Evolutionary conservation across 2,888 invertebrate genomes (phyloP).

Genomic region (Ferdinandea cuprea): DNA sequence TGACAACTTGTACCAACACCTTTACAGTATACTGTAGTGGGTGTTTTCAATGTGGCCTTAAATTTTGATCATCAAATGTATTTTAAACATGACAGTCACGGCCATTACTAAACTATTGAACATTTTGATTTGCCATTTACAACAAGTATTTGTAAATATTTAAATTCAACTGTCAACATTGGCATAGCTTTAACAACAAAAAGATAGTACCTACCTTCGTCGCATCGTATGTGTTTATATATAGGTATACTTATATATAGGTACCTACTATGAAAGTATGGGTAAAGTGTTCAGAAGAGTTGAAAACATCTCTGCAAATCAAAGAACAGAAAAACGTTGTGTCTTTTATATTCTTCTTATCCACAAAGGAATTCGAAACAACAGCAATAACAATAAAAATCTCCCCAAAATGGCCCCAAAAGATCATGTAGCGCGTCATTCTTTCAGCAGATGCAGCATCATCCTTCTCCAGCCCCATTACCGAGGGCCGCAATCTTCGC

Average conservation of each 20-base stretch:
- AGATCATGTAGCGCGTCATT: slow-evolving; percentile 73
- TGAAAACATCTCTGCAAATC: slow-evolving; percentile 28
- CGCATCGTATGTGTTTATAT: background rate
- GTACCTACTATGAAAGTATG: background rate
- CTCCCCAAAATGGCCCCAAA: slow-evolving; percentile 72
- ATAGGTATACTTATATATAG: slow-evolving; percentile 5
- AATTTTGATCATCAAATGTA: slow-evolving; percentile 35
- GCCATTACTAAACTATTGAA: slow-evolving; percentile 39
- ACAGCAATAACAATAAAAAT: slow-evolving; percentile 72
- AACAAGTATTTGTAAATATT: background rate
- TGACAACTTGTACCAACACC: slow-evolving; percentile 30
- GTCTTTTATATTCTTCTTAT: slow-evolving; percentile 51
- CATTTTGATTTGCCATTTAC: slow-evolving; percentile 33
- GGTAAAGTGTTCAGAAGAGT: background rate
- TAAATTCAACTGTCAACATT: slow-evolving; percentile 8
- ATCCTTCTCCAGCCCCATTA: slow-evolving; percentile 63
- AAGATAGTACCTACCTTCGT: background rate
- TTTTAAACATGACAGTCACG: slow-evolving; percentile 55
- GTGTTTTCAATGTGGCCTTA: slow-evolving; percentile 34
- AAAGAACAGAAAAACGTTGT: slow-evolving; percentile 28
- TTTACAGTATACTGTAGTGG: slow-evolving; percentile 32
- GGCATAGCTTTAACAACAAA: background rate
- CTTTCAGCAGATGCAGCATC: slow-evolving; percentile 55
- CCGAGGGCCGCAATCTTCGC: slow-evolving; percentile 15
- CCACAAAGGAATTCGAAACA: slow-evolving; percentile 68